Base-by-base conservation (phyloP, 2,797 vertebrate genomes). In the Arctocebus calabarensis region DNA sequence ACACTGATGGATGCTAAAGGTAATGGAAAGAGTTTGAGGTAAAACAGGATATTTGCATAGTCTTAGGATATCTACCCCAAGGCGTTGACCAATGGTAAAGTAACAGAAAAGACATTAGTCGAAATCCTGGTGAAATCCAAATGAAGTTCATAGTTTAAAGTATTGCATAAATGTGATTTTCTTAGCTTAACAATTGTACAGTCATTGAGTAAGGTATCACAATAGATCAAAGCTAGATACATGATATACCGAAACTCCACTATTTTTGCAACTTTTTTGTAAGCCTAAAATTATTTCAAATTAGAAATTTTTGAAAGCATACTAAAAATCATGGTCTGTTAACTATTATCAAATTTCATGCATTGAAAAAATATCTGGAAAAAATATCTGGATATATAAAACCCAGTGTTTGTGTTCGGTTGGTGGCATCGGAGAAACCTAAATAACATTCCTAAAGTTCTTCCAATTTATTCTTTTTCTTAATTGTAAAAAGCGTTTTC, bases 401-500 rank as follows among this genome's bases (percentile, higher is more conserved):
- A 90, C 52, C 10, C 52, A 90, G 70, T 55, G 29, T 22, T 88
- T 68, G 45, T n/a, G 8, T 34, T 85, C 79, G 23, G n/a, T 64
- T 64, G n/a, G 45, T 52, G 7, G 34, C n/a, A 90, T 84, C 45
- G 70, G 77, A 84, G 37, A 64, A 73, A 90, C 62, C 9, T 75
- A 90, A 95, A 25, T 62, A 74, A 62, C 29, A 66, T 68, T 52
- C 45, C 48, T 68, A 20, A 81, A 70, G 23, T 85, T 68, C 9
- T 90, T 94, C 11, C 17, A 84, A 40, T 89, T 37, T 78, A 86
- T 71, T 75, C 29, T 70, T 96, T 94, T 13, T 87, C n/a, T 57
- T 87, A 66, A 87, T 23, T 92, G 32, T 92, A 19, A 79, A 84
- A 86, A 84, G 61, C 12, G 43, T 74, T 32, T 48, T 95, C 48